A percentile compares a stretch with the other conserved stretches of the same genome.
Evolutionary conservation across 2,113 vertebrate species (phyloP).

Genomic region (Oriolus oriolus): DNA sequence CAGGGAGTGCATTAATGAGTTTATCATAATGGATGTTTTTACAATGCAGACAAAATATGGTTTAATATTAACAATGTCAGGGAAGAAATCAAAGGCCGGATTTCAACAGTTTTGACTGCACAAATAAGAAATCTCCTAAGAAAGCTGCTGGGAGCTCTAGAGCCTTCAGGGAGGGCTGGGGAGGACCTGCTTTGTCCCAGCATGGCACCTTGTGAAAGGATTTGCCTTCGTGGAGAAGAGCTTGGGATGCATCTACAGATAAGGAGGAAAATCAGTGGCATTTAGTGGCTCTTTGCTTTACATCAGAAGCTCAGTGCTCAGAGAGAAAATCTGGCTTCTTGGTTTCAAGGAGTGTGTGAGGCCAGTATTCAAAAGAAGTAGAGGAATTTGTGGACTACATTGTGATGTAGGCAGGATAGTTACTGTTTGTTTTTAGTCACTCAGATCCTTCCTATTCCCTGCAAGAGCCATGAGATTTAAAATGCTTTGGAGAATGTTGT

Average conservation of each 20-base stretch:
- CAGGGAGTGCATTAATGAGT: neutral
- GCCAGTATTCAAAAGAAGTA: neutral
- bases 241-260: neutral
- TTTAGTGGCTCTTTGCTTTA: neutral
- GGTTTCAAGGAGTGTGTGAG: neutral
- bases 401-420: neutral
- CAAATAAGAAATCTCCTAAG: neutral
- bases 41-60: neutral
- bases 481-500: neutral
- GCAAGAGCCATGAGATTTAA: neutral
- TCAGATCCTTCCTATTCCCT: neutral
- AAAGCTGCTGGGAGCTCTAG: neutral
- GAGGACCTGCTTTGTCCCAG: neutral
- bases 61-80: neutral
- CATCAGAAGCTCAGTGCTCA: neutral
- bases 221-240: neutral
- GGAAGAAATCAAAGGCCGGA: neutral
- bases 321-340: neutral
- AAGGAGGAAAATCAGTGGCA: neutral
- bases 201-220: neutral
- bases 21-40: neutral
- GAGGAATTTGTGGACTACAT: neutral
- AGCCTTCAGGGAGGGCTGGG: neutral
- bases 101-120: neutral
- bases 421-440: neutral